phyloP scores from a whole-genome alignment of 2,797 vertebrate genomes.

The Muraenolepis orangiensis region DNA sequence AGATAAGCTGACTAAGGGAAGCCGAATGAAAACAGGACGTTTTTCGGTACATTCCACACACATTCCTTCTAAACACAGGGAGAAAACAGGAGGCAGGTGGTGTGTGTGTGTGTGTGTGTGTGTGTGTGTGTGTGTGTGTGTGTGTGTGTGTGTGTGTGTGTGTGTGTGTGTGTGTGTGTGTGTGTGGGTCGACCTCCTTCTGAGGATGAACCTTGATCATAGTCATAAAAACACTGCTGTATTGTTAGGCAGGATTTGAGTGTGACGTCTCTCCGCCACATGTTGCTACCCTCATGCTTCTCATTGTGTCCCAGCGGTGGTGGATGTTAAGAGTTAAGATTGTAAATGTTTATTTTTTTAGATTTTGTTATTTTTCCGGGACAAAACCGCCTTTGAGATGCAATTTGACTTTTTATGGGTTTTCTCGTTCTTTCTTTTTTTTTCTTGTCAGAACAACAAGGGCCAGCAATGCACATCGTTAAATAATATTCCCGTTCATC shows the following conservation, averaged over 20 bases:
- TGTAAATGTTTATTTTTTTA: conserved; percentile 16
- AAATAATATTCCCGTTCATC: too few species aligned
- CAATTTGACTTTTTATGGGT: not conserved
- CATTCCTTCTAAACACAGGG: conserved; percentile 58
- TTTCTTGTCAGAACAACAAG: too few species aligned
- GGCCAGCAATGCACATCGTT: too few species aligned
- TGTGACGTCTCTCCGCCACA: not conserved
- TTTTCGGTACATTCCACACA: conserved; percentile 64
- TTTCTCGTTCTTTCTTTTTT: not conserved
- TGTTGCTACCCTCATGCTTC: conserved; percentile 19
- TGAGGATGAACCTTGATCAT: conserved; percentile 55
- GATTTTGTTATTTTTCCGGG: not conserved
- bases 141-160: too few species aligned
- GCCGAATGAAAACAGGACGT: conserved; percentile 74
- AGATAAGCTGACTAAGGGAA: not conserved
- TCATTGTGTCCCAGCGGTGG: not conserved
- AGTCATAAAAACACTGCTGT: conserved; percentile 48
- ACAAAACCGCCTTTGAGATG: not conserved
- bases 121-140: too few species aligned
- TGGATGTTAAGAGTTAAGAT: conserved; percentile 32
- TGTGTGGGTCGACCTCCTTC: conserved; percentile 16
- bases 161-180: too few species aligned
- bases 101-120: conserved; percentile 6
- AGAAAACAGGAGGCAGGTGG: conserved; percentile 25
- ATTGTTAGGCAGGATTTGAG: conserved; percentile 34